Evolutionary conservation across 2,888 invertebrate species (phyloP).

Genomic region (Pandemis cinnamomeana): DNA sequence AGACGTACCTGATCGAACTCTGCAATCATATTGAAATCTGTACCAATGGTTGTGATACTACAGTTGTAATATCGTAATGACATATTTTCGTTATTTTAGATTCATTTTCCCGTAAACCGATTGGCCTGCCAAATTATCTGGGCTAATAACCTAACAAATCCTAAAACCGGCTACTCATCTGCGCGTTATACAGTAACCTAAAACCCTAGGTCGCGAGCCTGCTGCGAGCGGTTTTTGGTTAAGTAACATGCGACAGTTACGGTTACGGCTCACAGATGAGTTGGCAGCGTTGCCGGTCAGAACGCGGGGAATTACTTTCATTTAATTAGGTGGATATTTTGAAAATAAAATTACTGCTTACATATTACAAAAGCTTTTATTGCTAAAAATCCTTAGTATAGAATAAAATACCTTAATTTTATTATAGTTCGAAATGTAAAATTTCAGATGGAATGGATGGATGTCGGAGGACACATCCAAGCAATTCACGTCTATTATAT

Average conservation of each 20-base stretch:
- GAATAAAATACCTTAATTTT: conserved; percentile 1
- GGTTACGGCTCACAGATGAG: too few species aligned
- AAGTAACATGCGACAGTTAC: too few species aligned
- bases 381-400: conserved; percentile 10
- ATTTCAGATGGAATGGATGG: not conserved
- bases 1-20: too few species aligned
- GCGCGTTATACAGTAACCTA: too few species aligned
- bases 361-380: conserved; percentile 35
- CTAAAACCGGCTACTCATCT: not conserved
- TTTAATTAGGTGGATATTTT: not conserved
- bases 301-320: not conserved
- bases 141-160: not conserved
- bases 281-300: not conserved
- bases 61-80: not conserved
- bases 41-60: conserved; percentile 5
- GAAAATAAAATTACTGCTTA: conserved; percentile 32
- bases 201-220: too few species aligned
- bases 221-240: too few species aligned
- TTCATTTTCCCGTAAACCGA: not conserved
- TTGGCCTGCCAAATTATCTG: not conserved
- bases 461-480: not conserved
- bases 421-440: not conserved
- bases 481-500: not conserved
- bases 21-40: not conserved
- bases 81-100: not conserved